These are phyloP conservation scores for Synchiropus splendidus DNA, from an alignment of 2,113 vertebrate species.

Conservation along the genomic window DNA sequence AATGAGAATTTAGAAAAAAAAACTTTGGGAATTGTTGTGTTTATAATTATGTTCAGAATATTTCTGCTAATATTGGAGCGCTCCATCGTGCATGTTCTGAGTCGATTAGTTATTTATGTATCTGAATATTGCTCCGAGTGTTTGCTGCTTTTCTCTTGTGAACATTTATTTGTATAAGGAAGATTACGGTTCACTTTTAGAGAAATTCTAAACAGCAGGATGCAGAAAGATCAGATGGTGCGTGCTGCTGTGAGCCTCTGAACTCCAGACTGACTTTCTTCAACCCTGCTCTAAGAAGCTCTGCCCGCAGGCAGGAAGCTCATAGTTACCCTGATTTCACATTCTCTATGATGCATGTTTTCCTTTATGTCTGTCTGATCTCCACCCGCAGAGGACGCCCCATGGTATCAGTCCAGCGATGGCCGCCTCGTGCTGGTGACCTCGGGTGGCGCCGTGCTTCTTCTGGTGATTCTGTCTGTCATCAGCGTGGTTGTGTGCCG, in stretches of 20 bases:
- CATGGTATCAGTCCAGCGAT: slow-evolving; percentile 54
- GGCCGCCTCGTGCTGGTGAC: slow-evolving; percentile 45
- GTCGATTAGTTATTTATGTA: too few relatives aligned
- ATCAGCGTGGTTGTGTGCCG: slow-evolving; percentile 47
- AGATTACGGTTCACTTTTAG: background rate
- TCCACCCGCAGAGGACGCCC: slow-evolving; percentile 46
- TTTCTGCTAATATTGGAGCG: too few relatives aligned
- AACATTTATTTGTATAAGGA: too few relatives aligned
- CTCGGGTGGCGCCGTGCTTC: slow-evolving; percentile 2
- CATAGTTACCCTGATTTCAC: slow-evolving; percentile 20
- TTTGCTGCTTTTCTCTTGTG: too few relatives aligned
- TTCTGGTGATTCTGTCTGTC: slow-evolving; percentile 45
- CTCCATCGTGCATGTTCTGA: too few relatives aligned
- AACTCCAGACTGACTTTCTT: slow-evolving; percentile 7
- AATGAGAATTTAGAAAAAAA: too few relatives aligned
- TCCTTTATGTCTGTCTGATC: slow-evolving; percentile 25
- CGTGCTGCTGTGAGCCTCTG: slow-evolving; percentile 1
- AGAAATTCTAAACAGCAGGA: slow-evolving; percentile 4
- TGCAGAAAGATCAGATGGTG: slow-evolving; percentile 4
- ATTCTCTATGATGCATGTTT: slow-evolving; percentile 38
- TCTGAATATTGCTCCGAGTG: too few relatives aligned
- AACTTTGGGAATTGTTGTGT: too few relatives aligned
- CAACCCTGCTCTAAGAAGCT: slow-evolving; percentile 19
- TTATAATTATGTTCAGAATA: too few relatives aligned
- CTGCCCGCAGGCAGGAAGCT: slow-evolving; percentile 18